These are phyloP conservation scores for Leucophenga varia DNA, from an alignment of 1,140 invertebrate genomes.

Conservation along the genomic window DNA sequence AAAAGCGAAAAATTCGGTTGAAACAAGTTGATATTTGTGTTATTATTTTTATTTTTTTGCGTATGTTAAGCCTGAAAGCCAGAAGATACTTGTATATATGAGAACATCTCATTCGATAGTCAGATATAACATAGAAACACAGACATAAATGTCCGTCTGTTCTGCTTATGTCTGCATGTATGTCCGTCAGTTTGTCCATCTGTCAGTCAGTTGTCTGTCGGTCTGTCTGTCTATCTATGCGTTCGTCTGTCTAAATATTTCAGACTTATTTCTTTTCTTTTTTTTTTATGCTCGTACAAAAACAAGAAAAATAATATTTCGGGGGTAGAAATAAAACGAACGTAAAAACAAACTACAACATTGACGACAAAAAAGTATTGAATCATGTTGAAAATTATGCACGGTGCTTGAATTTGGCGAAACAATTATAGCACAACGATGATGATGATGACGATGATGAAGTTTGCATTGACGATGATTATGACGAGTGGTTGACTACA, in stretches of 20 bases:
- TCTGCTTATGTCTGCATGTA: slow-evolving; percentile 42
- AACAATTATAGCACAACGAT: slow-evolving; percentile 49
- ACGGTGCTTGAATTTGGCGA: slow-evolving; percentile 52
- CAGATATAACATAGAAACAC: too few relatives aligned
- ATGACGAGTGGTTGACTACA: neutral
- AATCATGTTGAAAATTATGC: slow-evolving; percentile 52
- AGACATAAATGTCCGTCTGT: too few relatives aligned
- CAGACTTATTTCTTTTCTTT: too few relatives aligned
- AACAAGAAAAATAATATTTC: too few relatives aligned
- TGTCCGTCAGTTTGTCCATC: too few relatives aligned
- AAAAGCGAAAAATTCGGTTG: slow-evolving; percentile 24
- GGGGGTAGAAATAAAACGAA: slow-evolving; percentile 14
- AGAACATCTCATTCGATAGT: too few relatives aligned
- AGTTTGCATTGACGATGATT: too few relatives aligned
- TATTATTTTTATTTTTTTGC: slow-evolving; percentile 14
- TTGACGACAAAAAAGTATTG: slow-evolving; percentile 39
- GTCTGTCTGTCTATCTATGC: slow-evolving; percentile 17
- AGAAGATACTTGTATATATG: slow-evolving; percentile 20
- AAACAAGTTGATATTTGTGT: slow-evolving; percentile 30
- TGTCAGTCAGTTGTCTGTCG: slow-evolving; percentile 11
- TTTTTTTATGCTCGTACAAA: too few relatives aligned
- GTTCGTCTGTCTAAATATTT: too few relatives aligned
- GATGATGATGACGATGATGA: too few relatives aligned
- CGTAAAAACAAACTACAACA: too few relatives aligned
- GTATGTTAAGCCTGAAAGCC: slow-evolving; percentile 10